phyloP scores from a whole-genome alignment of 2,113 vertebrate species.

The Charadrius vociferus region DNA sequence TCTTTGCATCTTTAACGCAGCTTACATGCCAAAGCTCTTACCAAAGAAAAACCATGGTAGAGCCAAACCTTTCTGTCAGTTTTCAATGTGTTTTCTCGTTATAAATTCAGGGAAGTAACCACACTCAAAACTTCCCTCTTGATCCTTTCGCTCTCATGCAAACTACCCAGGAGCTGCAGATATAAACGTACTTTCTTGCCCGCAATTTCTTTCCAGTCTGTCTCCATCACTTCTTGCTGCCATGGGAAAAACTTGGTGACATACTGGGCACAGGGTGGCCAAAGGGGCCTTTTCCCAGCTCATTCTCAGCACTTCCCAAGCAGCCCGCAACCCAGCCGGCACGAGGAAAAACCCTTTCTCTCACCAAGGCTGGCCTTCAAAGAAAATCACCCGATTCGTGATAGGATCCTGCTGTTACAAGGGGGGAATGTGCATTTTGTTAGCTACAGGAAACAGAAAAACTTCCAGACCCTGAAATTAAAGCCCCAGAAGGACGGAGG shows the following conservation, averaged over 20 bases:
- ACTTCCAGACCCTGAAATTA: not conserved
- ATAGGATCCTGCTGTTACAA: not conserved
- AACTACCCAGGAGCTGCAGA: not conserved
- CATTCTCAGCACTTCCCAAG: accelerated
- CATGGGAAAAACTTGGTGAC: not conserved
- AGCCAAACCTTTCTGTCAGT: not conserved
- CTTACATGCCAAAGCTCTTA: not conserved
- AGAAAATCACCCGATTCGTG: not conserved
- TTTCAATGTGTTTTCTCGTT: not conserved
- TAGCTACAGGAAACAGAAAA: conserved; percentile 38
- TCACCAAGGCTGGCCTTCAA: not conserved
- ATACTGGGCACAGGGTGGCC: accelerated
- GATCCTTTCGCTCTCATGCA: not conserved
- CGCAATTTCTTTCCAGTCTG: not conserved
- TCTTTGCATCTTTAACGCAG: not conserved
- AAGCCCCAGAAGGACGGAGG: not conserved
- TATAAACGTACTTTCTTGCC: not conserved
- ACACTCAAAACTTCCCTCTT: not conserved
- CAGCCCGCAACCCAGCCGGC: not conserved
- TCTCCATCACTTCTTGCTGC: not conserved
- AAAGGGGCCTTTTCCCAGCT: not conserved
- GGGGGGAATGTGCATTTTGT: not conserved
- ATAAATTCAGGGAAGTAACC: not conserved
- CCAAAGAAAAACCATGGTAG: not conserved
- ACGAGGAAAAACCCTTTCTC: not conserved